These are phyloP conservation scores for Idris sp. DNA, from an alignment of 1,140 invertebrate genomes.

Conservation along the genomic window DNA sequence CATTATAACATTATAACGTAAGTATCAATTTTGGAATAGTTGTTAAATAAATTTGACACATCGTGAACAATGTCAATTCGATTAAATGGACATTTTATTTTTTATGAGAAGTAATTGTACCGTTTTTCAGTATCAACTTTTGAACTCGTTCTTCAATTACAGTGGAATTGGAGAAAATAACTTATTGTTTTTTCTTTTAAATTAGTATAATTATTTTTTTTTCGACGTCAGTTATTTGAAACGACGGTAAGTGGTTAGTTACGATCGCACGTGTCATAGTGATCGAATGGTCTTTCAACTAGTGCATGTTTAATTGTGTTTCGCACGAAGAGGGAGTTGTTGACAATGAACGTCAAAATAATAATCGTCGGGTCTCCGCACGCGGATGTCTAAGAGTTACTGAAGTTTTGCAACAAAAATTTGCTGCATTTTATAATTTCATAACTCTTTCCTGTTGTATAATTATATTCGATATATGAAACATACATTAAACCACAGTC, in stretches of 20 bases:
- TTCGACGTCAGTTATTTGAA: slow-evolving; percentile 6
- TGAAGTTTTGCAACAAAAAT: slow-evolving; percentile 50
- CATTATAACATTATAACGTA: neutral
- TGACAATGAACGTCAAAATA: slow-evolving; percentile 53
- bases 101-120: too few species aligned
- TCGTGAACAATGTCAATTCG: too few species aligned
- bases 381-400: slow-evolving; percentile 11
- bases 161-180: too few species aligned
- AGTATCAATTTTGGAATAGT: too few species aligned
- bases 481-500: neutral
- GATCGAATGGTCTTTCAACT: slow-evolving; percentile 33
- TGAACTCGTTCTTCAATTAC: too few species aligned
- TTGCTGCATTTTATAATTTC: slow-evolving; percentile 40
- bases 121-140: too few species aligned
- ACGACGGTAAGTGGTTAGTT: slow-evolving; percentile 9
- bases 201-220: neutral
- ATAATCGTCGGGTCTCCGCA: slow-evolving; percentile 29
- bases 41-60: too few species aligned
- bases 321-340: slow-evolving; percentile 21
- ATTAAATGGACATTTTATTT: too few species aligned
- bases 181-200: too few species aligned
- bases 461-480: slow-evolving; percentile 15
- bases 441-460: slow-evolving; percentile 45
- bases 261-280: slow-evolving; percentile 19
- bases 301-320: slow-evolving; percentile 45